These are phyloP conservation scores for Xanthia togata DNA, from an alignment of 2,888 invertebrate genomes.

Conservation along the genomic window DNA sequence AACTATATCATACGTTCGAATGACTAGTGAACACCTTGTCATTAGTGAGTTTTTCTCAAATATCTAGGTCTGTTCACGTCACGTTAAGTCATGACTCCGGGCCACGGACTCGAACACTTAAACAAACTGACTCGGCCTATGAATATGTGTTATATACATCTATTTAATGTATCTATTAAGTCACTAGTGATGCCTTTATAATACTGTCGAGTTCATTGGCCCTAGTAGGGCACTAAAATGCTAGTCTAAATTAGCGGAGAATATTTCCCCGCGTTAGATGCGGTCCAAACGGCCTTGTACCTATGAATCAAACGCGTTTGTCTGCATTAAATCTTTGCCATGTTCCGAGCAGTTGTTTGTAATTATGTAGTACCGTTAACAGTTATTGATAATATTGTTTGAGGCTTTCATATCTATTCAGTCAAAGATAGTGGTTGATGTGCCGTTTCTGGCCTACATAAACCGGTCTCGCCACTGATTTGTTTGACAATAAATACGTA, in stretches of 20 bases:
- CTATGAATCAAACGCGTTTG: constrained; percentile 28
- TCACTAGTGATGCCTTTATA: constrained; percentile 16
- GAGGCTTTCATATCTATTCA: constrained; percentile 63
- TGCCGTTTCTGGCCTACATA: constrained; percentile 18
- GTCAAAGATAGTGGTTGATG: constrained; percentile 41
- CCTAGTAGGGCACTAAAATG: constrained; percentile 48
- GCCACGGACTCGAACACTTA: constrained; percentile 23
- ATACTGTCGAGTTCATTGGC: constrained; percentile 33
- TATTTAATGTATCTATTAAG: constrained; percentile 29
- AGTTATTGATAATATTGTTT: constrained; percentile 61
- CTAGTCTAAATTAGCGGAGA: constrained; percentile 64
- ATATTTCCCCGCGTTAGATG: constrained; percentile 26
- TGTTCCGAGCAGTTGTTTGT: constrained; percentile 64
- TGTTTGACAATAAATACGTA: constrained; percentile 60
- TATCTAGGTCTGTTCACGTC: constrained; percentile 46
- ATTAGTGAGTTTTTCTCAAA: constrained; percentile 28
- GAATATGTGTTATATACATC: constrained; percentile 26
- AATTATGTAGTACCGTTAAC: constrained; percentile 61
- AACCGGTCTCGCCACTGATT: constrained; percentile 17
- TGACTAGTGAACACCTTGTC: constrained; percentile 25
- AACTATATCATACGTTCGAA: constrained; percentile 26
- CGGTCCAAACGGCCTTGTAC: constrained; percentile 36
- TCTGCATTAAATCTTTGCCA: constrained; percentile 61
- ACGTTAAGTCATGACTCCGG: constrained; percentile 14
- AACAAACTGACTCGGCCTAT: constrained; percentile 26